Base-by-base conservation (phyloP, 2,888 invertebrate genomes). In the Cephus nigrinus region DNA sequence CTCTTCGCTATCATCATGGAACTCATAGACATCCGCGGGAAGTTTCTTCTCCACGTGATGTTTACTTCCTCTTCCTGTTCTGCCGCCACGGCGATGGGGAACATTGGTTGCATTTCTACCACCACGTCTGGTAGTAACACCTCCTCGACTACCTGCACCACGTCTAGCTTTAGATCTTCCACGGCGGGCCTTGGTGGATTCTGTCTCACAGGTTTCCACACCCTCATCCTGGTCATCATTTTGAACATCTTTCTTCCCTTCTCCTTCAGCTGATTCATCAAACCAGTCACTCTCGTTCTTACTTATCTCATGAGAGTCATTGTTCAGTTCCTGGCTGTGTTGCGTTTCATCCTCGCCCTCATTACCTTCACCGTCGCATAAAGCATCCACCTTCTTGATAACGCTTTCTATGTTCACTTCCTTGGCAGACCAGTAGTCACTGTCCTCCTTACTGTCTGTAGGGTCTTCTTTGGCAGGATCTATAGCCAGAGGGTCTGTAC, bases 1-100 rank as follows among this genome's bases (percentile, higher is more conserved):
- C 88, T 96, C 96, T 87, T 98, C 97, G 9, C 97, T 96, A 90
- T 98, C 98, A 88, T 98, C 98, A 84, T 96, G 95, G 89, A 98
- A 98, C 90, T 98, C 98, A 89, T 98, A 98, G 4, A 98, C 94
- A 88, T 98, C 98, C 12, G 96, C 95, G 0, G 95, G 93, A 75
- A 93, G 92, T 84, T 94, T 94, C 84, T 92, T 93, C 82, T 93
- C 94, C 12, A 92, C 85, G 72, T 90, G 88, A 73, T 90, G 90
- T 73, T 91, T 91, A 15, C 84, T 89, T 73, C 87, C 90, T 12
- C 89, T 90, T 0, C 89, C 89, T 68, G 92, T 92, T 83, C 93
- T 92, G 5, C 93, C 93, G 3, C 92, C 92, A 3, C 91, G 87
- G 80, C 88, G 87, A 1, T 87, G 85, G 3, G 83, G 68, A 72